These are phyloP conservation scores for Linyphia triangularis DNA, from an alignment of 2,888 invertebrate species.

Conservation along the genomic window DNA sequence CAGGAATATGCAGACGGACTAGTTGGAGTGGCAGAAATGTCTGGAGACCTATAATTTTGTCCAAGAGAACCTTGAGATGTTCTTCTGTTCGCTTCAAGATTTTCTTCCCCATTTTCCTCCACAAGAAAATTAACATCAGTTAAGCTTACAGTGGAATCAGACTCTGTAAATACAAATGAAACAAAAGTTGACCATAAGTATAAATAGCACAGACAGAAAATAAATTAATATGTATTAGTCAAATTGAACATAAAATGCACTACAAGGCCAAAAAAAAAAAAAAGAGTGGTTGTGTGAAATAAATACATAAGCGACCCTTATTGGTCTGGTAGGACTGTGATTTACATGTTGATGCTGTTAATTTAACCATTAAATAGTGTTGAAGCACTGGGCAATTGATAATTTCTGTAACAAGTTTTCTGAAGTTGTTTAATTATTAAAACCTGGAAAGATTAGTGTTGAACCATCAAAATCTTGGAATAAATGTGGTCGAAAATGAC, in stretches of 20 bases:
- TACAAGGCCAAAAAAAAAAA: no score
- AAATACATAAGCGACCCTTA: no score
- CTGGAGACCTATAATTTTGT: constrained; percentile 70
- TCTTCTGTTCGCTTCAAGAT: constrained; percentile 41
- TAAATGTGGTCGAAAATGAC: no score
- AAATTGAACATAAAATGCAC: background rate
- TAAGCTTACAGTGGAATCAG: constrained; percentile 71
- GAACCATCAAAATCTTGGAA: no score
- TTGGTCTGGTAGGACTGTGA: no score
- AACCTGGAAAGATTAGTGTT: no score
- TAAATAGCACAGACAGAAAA: background rate
- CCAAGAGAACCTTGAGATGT: constrained; percentile 70
- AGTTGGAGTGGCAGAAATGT: constrained; percentile 70
- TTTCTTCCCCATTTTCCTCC: constrained; percentile 63
- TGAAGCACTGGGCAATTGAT: no score
- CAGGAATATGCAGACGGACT: constrained; percentile 75
- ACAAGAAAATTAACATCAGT: constrained; percentile 75
- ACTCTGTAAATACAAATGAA: constrained; percentile 22
- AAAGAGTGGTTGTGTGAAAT: no score
- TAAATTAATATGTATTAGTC: background rate
- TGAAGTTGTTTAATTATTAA: no score
- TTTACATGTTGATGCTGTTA: no score
- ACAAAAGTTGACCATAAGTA: background rate
- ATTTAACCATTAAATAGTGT: no score
- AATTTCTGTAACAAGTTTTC: no score